Conservation (phyloP, 2,888 invertebrate genomes). For the Sarcophaga subvicina region DNA sequence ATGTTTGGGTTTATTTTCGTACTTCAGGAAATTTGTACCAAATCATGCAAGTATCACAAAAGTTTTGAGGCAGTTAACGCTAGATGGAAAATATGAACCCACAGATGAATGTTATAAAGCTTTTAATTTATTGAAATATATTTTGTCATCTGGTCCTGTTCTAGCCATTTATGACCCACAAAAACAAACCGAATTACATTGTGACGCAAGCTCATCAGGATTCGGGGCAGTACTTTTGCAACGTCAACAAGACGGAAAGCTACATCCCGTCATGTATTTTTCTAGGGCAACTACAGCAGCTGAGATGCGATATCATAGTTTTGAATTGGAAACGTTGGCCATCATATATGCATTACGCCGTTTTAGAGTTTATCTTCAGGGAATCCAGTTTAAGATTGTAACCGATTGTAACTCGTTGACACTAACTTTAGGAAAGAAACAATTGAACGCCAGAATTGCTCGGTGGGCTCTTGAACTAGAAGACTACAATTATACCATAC, state of each 20-base stretch:
- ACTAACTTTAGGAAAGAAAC: constrained; percentile 5
- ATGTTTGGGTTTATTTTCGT: constrained; percentile 13
- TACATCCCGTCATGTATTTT: not conserved
- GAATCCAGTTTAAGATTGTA: constrained; percentile 32
- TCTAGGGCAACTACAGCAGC: constrained; percentile 1
- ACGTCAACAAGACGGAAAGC: constrained; percentile 32
- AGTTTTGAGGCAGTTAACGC: constrained; percentile 4
- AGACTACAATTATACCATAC: constrained; percentile 43
- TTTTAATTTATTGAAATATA: constrained; percentile 42
- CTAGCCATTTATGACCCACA: not conserved
- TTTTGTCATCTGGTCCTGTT: constrained; percentile 58
- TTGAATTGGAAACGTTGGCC: constrained; percentile 55
- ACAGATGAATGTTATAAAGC: constrained; percentile 27
- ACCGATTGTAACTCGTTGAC: constrained; percentile 2
- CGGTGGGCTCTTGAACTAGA: constrained; percentile 48
- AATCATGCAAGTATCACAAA: constrained; percentile 17
- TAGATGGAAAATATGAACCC: constrained; percentile 16
- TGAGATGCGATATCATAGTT: constrained; percentile 48
- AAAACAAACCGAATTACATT: constrained; percentile 21
- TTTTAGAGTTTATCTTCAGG: constrained; percentile 46
- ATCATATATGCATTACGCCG: constrained; percentile 49
- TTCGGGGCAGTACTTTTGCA: constrained; percentile 45
- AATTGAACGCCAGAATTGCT: constrained; percentile 19
- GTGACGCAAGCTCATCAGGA: constrained; percentile 48
- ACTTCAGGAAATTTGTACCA: constrained; percentile 23